Conservation (phyloP, 1,140 invertebrate genomes). For the Latrodectus geometricus region DNA sequence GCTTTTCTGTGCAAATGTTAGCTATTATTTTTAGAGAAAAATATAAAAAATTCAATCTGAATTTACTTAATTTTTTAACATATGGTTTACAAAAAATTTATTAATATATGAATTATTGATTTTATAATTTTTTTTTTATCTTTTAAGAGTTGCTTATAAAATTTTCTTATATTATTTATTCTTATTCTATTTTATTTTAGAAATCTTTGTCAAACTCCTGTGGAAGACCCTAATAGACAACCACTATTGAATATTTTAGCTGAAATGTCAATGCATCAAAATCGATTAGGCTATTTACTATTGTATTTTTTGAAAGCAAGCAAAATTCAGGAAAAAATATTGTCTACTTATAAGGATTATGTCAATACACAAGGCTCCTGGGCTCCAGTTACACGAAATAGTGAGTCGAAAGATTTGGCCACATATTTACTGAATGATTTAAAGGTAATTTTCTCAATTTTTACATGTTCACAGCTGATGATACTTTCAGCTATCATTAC, state of each 20-base stretch:
- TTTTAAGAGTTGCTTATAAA: too few relatives aligned
- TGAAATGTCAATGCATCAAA: constrained; percentile 77
- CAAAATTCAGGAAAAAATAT: constrained; percentile 59
- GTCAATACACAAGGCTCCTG: constrained; percentile 59
- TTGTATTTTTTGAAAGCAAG: constrained; percentile 88
- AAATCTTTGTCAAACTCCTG: constrained; percentile 77
- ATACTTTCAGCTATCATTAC: neutral
- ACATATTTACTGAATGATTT: constrained; percentile 63
- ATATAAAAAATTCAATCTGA: too few relatives aligned
- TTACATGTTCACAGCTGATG: neutral
- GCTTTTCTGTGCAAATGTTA: too few relatives aligned
- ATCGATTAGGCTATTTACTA: constrained; percentile 84
- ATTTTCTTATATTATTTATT: constrained; percentile 17
- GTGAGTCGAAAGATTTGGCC: constrained; percentile 64
- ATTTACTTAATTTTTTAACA: neutral
- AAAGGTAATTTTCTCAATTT: constrained; percentile 45
- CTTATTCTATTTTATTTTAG: constrained; percentile 69
- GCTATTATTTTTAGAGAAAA: too few relatives aligned
- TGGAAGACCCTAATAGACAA: constrained; percentile 82
- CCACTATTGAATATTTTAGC: constrained; percentile 79
- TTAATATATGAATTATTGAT: constrained; percentile 13
- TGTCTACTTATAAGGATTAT: constrained; percentile 64
- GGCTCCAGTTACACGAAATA: constrained; percentile 51
- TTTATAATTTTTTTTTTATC: neutral
- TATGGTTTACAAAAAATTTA: constrained; percentile 33